Evolutionary conservation across 1,140 invertebrate species (phyloP), one percentile per base, ranked within the genome.

Genomic region (Zaprionus tsacasi): DNA sequence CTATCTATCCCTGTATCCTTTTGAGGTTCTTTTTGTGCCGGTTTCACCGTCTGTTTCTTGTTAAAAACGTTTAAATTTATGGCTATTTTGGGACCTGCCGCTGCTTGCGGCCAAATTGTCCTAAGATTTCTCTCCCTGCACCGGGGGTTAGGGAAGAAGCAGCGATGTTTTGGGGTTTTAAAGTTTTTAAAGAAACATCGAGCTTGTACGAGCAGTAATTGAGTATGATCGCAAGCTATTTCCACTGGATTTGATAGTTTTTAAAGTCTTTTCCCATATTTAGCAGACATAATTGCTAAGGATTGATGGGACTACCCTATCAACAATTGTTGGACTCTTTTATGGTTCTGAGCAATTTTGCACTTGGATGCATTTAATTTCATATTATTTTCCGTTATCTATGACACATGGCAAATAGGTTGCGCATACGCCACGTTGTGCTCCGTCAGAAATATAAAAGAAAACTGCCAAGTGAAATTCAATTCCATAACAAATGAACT

Each of bases 401-500:
- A 68, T 73, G 79, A 79, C 79, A 86, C 65, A 86, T 82, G 82
- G 69, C 76, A 88, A 86, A 88, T 79, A 77, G 45, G 79, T 83
- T 85, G 66, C 82, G 38, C 69, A 85, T 85, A 81, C 69, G 82
- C 66, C 61, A 74, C 64, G 81, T 80, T 60, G 61, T 45, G 50
- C 67, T 15, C n/a, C 55, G 58, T 43, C 30, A 50, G 60, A 43
- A 55, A 64, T 70, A 45, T 21, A 48, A 45, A 60, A 58, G 52
- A 75, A 71, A 67, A 65, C 40, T 70, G 36, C 54, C 25, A 66
- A 82, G 71, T 71, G 57, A 79, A 82, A 87, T 87, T 87, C 72
- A 80, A 87, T 87, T 82, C 80, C 72, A 83, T 88, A 73, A 87
- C 83, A 88, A 87, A 83, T 87, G 80, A 87, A 87, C 76, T 88